Conservation (phyloP, 2,888 invertebrate species). For the Mechanitis mazaeus region DNA sequence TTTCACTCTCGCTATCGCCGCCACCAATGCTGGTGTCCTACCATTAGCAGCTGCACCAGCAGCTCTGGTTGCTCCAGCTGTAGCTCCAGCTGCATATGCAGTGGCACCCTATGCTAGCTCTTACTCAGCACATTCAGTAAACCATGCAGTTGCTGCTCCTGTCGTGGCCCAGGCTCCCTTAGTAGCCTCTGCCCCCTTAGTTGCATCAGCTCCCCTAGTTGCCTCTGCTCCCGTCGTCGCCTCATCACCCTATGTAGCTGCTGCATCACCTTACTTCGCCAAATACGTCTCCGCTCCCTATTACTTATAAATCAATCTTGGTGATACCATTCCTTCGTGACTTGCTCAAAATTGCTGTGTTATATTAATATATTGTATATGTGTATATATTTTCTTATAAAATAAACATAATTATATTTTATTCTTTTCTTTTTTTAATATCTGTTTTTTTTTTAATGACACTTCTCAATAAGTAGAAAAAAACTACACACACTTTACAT, state of each 20-base stretch:
- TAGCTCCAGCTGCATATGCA: slow-evolving; percentile 78
- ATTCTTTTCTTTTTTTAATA: not conserved
- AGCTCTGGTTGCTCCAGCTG: slow-evolving; percentile 76
- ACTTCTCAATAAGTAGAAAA: not conserved
- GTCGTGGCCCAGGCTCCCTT: slow-evolving; percentile 60
- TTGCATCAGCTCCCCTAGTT: slow-evolving; percentile 53
- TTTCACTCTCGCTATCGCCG: slow-evolving; percentile 54
- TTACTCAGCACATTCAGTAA: slow-evolving; percentile 84
- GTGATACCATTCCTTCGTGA: slow-evolving; percentile 68
- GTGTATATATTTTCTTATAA: slow-evolving; percentile 24
- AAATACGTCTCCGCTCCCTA: slow-evolving; percentile 59
- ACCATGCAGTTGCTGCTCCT: slow-evolving; percentile 85
- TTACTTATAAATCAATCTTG: slow-evolving; percentile 62
- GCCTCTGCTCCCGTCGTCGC: slow-evolving; percentile 41
- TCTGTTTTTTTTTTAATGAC: not conserved
- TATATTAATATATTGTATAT: slow-evolving; percentile 31
- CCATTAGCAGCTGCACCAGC: slow-evolving; percentile 57
- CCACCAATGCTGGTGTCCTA: slow-evolving; percentile 52
- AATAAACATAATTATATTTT: slow-evolving; percentile 10
- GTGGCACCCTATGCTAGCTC: slow-evolving; percentile 85
- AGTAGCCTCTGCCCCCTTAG: slow-evolving; percentile 66
- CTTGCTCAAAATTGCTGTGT: slow-evolving; percentile 59
- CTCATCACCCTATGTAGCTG: slow-evolving; percentile 32
- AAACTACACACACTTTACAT: not conserved
- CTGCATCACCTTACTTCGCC: slow-evolving; percentile 44